Percentiles rank a stretch among this genome's conserved stretches.
phyloP scores from a whole-genome alignment of 2,888 invertebrate species.

The Lasiommata megera region DNA sequence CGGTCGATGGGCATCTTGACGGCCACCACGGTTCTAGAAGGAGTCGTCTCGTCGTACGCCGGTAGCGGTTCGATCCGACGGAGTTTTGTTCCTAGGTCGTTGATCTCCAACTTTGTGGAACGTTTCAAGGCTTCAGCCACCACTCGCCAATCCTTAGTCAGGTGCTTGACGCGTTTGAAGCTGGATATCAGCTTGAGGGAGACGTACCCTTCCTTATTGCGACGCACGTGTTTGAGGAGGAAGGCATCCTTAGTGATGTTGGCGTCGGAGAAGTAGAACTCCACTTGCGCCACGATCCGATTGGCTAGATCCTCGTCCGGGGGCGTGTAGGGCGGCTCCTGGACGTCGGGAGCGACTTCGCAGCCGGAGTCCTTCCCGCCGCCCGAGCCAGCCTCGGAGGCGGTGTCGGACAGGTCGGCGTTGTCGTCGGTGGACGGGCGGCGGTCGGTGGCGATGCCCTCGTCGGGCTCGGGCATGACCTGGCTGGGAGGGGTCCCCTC shows the following conservation, averaged over 20 bases:
- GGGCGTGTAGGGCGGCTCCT: conserved; percentile 83
- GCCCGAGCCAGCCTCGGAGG: conserved; percentile 83
- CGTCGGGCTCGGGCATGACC: conserved; percentile 63
- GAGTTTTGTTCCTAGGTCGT: conserved; percentile 94
- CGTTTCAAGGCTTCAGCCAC: conserved; percentile 92
- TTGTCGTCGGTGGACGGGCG: conserved; percentile 82
- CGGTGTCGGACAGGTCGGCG: conserved; percentile 85
- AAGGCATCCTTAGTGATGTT: conserved; percentile 98
- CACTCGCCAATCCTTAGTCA: conserved; percentile 96
- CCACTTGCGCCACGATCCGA: conserved; percentile 92
- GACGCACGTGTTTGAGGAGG: conserved; percentile 94
- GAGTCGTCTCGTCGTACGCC: conserved; percentile 94
- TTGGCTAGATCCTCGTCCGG: conserved; percentile 90
- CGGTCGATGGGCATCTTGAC: conserved; percentile 92
- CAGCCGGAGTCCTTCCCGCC: conserved; percentile 86
- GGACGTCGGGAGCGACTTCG: conserved; percentile 80
- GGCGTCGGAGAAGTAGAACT: conserved; percentile 97
- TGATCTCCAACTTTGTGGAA: conserved; percentile 91
- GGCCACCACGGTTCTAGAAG: conserved; percentile 94
- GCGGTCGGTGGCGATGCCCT: conserved; percentile 73
- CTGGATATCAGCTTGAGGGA: conserved; percentile 96
- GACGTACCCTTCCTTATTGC: conserved; percentile 97
- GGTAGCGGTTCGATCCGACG: conserved; percentile 92
- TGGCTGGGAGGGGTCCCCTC: conserved; percentile 65
- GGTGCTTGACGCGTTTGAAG: conserved; percentile 95